These are phyloP conservation scores for Carcharodon carcharias DNA, from an alignment of 2,797 vertebrate species.

Conservation along the genomic window DNA sequence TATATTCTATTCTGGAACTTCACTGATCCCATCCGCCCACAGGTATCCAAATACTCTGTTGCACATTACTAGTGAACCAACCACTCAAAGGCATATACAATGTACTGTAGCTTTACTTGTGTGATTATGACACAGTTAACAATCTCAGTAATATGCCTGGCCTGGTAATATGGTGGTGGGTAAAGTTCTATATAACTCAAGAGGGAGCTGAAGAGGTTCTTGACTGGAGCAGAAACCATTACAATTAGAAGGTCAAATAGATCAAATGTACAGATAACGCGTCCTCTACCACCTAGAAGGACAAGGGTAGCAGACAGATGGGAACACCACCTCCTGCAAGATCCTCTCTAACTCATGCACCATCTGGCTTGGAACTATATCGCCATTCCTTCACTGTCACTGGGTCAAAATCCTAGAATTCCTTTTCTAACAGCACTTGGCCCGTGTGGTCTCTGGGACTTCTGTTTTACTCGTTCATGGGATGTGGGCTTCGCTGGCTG, in stretches of 20 bases:
- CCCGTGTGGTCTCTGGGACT: too few relatives aligned
- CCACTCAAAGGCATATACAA: neutral
- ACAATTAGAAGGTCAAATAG: neutral
- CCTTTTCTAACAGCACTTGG: too few relatives aligned
- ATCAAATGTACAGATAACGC: too few relatives aligned
- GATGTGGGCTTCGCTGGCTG: too few relatives aligned
- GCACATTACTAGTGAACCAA: neutral
- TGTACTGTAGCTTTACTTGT: neutral
- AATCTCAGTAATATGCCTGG: neutral
- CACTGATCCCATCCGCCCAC: conserved; percentile 67
- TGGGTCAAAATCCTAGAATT: too few relatives aligned
- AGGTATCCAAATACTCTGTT: conserved; percentile 58
- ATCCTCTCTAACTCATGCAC: too few relatives aligned
- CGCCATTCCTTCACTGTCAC: too few relatives aligned
- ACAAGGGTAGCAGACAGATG: too few relatives aligned
- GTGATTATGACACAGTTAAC: neutral
- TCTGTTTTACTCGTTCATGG: too few relatives aligned
- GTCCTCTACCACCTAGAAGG: too few relatives aligned
- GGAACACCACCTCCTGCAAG: too few relatives aligned
- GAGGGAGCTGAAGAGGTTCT: neutral
- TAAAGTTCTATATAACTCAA: neutral
- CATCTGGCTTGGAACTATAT: too few relatives aligned
- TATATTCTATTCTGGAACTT: conserved; percentile 78
- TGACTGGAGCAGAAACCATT: neutral
- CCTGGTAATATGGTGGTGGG: neutral